A percentile compares a stretch with the other conserved stretches of the same genome.
These are phyloP conservation scores for Venustaconcha ellipsiformis DNA, from an alignment of 1,140 invertebrate species.

Conservation along the genomic window DNA sequence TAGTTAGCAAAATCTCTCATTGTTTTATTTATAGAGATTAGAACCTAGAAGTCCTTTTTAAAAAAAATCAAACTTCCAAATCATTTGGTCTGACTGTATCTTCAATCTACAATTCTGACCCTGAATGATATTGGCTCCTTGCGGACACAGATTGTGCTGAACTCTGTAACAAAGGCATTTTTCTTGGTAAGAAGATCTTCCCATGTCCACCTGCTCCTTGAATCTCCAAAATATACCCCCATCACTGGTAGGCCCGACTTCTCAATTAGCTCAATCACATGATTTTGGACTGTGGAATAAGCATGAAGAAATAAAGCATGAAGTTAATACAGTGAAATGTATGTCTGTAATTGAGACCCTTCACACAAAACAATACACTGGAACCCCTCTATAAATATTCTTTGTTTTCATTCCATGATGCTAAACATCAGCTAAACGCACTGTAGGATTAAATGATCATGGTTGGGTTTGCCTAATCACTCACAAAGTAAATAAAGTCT, in stretches of 20 bases:
- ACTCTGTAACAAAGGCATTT: slow-evolving; percentile 54
- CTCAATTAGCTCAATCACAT: slow-evolving; percentile 50
- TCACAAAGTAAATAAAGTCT: no score
- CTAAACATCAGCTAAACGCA: no score
- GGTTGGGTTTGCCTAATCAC: no score
- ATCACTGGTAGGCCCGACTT: slow-evolving; percentile 47
- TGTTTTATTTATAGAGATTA: neutral
- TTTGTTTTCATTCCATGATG: no score
- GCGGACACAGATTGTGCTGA: slow-evolving; percentile 40
- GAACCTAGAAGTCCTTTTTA: neutral
- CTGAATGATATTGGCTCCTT: slow-evolving; percentile 61
- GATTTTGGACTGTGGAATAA: slow-evolving; percentile 45
- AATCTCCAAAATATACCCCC: slow-evolving; percentile 59
- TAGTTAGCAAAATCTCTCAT: no score
- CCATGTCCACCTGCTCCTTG: slow-evolving; percentile 52
- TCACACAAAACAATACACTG: no score
- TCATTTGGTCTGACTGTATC: neutral
- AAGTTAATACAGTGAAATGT: slow-evolving; percentile 1
- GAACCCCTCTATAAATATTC: no score
- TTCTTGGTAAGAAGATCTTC: slow-evolving; percentile 54
- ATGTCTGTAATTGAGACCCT: neutral
- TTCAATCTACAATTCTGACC: slow-evolving; percentile 31
- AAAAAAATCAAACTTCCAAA: neutral
- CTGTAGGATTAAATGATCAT: no score
- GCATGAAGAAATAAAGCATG: neutral